Base-by-base conservation (phyloP, 2,113 vertebrate species). In the Lasiurus cinereus region DNA sequence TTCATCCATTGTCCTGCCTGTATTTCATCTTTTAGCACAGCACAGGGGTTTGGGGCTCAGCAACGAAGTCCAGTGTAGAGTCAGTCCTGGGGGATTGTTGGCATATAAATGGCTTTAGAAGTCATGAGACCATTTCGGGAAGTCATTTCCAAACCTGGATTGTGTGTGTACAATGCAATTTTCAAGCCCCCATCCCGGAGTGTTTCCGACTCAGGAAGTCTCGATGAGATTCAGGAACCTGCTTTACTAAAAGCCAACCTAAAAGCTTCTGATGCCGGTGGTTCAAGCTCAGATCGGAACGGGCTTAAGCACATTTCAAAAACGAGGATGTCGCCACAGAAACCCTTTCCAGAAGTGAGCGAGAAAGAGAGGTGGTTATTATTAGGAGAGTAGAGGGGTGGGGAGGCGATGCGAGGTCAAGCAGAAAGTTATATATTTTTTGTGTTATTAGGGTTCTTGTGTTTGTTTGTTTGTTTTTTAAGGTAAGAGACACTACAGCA, bases 71-170 rank as follows among this genome's bases (percentile, higher is more conserved):
- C 29, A 66, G 16, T 79, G 43, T 50, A 33, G 15, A 82, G 50
- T 59, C 46, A 82, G 10, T 77, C 8, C 8, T 92, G 27, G 46
- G 31, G 24, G 5, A n/a, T 39, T 80, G 43, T 33, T 31, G 64
- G 7, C 46, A 72, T 74, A 39, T 33, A 31, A 16, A 46, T 66
- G 29, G 8, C 31, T 86, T 4, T 54, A 31, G 33, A 87, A 92
- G 24, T 46, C 33, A 43, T 29, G 43, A 80, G 43, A 72, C 4
- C 3, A 36, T 70, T 62, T 59, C 76, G 8, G 46, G 16, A 46
- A 83, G 29, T 62, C 46, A 11, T 72, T 91, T 93, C 87, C 72
- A 95, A 70, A 86, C 6, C 36, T 78, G 43, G 19, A 27, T 9
- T 52, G 0, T 6, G 4, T 83, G 59, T 72, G 90, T 70, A 90